These are phyloP conservation scores for Argyrosomus regius DNA, from an alignment of 2,797 vertebrate species.

Conservation along the genomic window DNA sequence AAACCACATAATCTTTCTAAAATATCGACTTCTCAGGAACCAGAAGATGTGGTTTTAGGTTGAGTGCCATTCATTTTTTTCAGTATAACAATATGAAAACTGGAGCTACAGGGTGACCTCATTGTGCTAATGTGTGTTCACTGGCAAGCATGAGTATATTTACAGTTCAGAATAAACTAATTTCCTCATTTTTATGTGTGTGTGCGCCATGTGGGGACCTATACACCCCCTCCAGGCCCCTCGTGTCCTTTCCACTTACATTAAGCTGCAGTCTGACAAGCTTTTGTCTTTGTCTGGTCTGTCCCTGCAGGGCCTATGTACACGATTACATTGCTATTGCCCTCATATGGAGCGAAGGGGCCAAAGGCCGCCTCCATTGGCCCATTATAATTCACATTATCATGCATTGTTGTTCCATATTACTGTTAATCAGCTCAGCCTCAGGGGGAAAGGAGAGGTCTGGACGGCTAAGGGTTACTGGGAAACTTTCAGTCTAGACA, in stretches of 20 bases:
- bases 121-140: conserved; percentile 30
- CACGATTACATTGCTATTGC: conserved; percentile 46
- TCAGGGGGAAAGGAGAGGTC: conserved; percentile 36
- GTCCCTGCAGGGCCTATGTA: conserved; percentile 57
- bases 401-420: conserved; percentile 75
- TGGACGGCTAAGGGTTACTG: conserved; percentile 35
- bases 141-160: conserved; percentile 33
- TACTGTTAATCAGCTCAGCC: conserved; percentile 76
- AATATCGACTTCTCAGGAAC: conserved; percentile 24
- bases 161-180: conserved; percentile 43
- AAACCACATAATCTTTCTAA: conserved; percentile 34
- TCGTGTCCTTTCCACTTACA: conserved; percentile 65
- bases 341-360: conserved; percentile 53
- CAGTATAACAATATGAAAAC: conserved; percentile 15
- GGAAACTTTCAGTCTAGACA: conserved; percentile 64
- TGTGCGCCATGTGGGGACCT: conserved; percentile 19
- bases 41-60: conserved; percentile 29
- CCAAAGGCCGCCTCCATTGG: conserved; percentile 62
- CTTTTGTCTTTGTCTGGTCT: conserved; percentile 62
- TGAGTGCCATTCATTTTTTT: conserved; percentile 17
- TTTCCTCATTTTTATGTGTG: conserved; percentile 36
- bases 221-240: conserved; percentile 43
- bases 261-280: conserved; percentile 61
- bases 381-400: conserved; percentile 78
- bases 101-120: conserved; percentile 36